Evolutionary conservation across 2,113 vertebrate species (phyloP).

Genomic region (Serilophus lunatus): DNA sequence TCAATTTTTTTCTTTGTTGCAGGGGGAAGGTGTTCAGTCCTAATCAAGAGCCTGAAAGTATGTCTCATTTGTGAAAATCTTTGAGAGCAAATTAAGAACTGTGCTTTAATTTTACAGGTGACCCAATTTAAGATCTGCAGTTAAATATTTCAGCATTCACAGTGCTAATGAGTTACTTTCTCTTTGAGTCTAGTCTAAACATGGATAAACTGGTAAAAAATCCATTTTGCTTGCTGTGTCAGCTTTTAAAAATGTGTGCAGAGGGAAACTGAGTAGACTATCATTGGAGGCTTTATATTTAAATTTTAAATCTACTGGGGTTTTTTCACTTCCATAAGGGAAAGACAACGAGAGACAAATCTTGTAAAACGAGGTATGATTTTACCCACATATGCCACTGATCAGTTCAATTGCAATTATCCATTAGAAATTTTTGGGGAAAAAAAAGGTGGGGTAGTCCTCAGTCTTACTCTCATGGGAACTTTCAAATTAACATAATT

Average conservation of each 20-base stretch:
- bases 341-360: not conserved
- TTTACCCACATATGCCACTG: not conserved
- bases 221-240: not conserved
- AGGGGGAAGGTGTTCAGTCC: not conserved
- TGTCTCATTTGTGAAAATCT: accelerated
- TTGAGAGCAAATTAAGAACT: not conserved
- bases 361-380: not conserved
- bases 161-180: not conserved
- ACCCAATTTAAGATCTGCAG: not conserved
- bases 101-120: not conserved
- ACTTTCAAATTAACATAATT: not conserved
- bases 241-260: not conserved
- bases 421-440: not conserved
- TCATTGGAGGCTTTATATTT: not conserved
- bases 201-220: not conserved
- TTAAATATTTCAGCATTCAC: not conserved
- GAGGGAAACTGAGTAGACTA: not conserved
- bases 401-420: not conserved
- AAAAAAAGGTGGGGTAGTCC: not conserved
- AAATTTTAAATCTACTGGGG: not conserved
- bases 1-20: not conserved
- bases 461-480: not conserved
- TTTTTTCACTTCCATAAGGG: not conserved
- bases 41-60: not conserved
- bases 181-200: not conserved